phyloP scores from a whole-genome alignment of 2,888 invertebrate genomes.

The Capitulum mitella region DNA sequence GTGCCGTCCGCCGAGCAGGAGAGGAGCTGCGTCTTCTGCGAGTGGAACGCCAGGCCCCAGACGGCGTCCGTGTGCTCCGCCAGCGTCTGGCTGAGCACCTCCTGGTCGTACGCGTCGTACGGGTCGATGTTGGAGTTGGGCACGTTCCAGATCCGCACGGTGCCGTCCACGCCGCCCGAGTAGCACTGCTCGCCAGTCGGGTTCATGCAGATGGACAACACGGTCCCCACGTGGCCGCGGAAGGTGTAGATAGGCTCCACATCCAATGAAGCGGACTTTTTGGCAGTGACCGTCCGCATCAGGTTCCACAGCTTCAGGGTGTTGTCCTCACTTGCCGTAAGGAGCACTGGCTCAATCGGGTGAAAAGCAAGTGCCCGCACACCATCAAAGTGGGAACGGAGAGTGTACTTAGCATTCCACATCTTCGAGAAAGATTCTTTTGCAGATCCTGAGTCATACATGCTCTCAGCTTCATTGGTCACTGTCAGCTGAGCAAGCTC shows the following conservation, averaged over 20 bases:
- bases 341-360: constrained; percentile 89
- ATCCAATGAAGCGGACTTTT: constrained; percentile 89
- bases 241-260: constrained; percentile 99
- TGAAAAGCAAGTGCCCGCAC: constrained; percentile 87
- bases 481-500: constrained; percentile 95
- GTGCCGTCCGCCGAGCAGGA: constrained; percentile 91
- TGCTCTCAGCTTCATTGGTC: constrained; percentile 87
- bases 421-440: constrained; percentile 58
- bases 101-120: constrained; percentile 92
- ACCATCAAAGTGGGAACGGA: constrained; percentile 89
- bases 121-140: constrained; percentile 90
- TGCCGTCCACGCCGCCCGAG: constrained; percentile 89
- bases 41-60: constrained; percentile 84
- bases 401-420: constrained; percentile 94
- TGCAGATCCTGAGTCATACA: not conserved
- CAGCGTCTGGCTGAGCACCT: constrained; percentile 74
- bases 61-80: constrained; percentile 93
- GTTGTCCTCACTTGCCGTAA: constrained; percentile 98
- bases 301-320: constrained; percentile 99
- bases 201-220: constrained; percentile 88
- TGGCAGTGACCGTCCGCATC: constrained; percentile 93
- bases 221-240: constrained; percentile 89
- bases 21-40: constrained; percentile 70
- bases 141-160: constrained; percentile 93
- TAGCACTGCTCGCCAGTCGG: constrained; percentile 88